Evolutionary conservation across 1,140 invertebrate species (phyloP).

Genomic region (Drosophila kanapiae): DNA sequence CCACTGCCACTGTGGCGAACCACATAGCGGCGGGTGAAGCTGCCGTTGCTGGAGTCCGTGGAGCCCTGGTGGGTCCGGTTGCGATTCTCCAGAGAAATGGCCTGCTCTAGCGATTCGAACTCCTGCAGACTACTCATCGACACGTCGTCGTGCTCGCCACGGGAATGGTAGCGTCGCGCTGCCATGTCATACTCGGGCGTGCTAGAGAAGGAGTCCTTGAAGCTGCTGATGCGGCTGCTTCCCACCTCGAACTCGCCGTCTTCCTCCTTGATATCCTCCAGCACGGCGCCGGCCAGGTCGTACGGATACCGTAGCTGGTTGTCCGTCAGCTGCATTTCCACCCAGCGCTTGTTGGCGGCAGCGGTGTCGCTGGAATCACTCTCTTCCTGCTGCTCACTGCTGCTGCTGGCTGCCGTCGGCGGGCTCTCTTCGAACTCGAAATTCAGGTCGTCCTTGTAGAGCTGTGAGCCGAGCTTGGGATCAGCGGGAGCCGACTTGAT

Average conservation of each 20-base stretch:
- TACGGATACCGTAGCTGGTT: slow-evolving; percentile 88
- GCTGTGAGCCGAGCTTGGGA: slow-evolving; percentile 85
- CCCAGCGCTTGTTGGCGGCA: slow-evolving; percentile 94
- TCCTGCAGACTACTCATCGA: slow-evolving; percentile 97
- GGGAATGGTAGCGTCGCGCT: slow-evolving; percentile 91
- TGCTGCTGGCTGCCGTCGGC: slow-evolving; percentile 86
- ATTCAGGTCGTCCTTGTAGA: slow-evolving; percentile 87
- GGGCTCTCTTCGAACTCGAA: slow-evolving; percentile 93
- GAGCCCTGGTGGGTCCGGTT: slow-evolving; percentile 89
- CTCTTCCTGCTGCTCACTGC: slow-evolving; percentile 80
- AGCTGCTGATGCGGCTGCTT: slow-evolving; percentile 91
- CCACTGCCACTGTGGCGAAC: slow-evolving; percentile 87
- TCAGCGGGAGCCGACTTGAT: slow-evolving; percentile 87
- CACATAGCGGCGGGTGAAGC: slow-evolving; percentile 89
- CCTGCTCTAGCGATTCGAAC: slow-evolving; percentile 95
- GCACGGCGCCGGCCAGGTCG: slow-evolving; percentile 91
- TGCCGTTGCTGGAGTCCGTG: slow-evolving; percentile 92
- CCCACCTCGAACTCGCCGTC: slow-evolving; percentile 94
- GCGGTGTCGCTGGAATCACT: slow-evolving; percentile 87
- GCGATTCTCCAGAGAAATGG: slow-evolving; percentile 89
- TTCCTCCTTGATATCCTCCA: slow-evolving; percentile 96
- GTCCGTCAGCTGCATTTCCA: slow-evolving; percentile 93
- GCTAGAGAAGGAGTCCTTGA: slow-evolving; percentile 91
- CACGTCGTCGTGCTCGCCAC: slow-evolving; percentile 95
- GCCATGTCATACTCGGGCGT: slow-evolving; percentile 94